Base-by-base conservation (phyloP, 2,888 invertebrate species). In the Brachyptera risi region DNA sequence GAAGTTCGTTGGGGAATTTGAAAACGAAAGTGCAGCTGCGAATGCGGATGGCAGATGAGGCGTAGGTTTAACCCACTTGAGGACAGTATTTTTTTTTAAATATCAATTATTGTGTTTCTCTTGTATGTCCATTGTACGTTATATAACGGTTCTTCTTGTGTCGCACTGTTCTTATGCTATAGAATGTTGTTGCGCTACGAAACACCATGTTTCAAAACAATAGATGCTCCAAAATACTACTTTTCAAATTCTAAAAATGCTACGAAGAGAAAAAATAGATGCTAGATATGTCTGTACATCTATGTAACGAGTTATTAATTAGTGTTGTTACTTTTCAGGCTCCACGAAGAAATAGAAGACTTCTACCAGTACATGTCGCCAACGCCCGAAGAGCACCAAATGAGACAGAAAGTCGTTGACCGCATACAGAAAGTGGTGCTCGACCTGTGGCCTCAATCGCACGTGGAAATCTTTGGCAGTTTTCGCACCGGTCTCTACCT, bases 311-410 rank as follows among this genome's bases (percentile, higher is more conserved):
- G 31, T 31, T 5, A 31, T 7, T 7, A 31, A 31, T n/a, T n/a
- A 5, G 2, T 19, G 17, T 38, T 17, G n/a, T 67, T 62, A 67
- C 54, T 64, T 67, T 69, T 15, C 79, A 94, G 95, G 68, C 81
- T 99, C 64, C 96, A 98, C 77, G 90, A 97, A 76, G 98, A 99
- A 81, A 96, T 99, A 68, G 90, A 93, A 75, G 96, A 98, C 78
- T 96, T 98, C 80, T 96, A 87, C 79, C 80, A 85, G 71, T 96
- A 96, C 80, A 95, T 98, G 88, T 87, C 90, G 67, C 97, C 97
- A 27, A 91, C 93, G 63, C 84, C 85, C 71, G 91, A 92, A 69
- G 98, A 99, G 76, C 92, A 94, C 76, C 80, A 84, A 72, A 86
- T 97, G 75, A 84, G 98, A 65, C 83, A 89, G 59, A 87, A 89